Conservation (phyloP, 2,113 vertebrate species). For the Theropithecus gelada region DNA sequence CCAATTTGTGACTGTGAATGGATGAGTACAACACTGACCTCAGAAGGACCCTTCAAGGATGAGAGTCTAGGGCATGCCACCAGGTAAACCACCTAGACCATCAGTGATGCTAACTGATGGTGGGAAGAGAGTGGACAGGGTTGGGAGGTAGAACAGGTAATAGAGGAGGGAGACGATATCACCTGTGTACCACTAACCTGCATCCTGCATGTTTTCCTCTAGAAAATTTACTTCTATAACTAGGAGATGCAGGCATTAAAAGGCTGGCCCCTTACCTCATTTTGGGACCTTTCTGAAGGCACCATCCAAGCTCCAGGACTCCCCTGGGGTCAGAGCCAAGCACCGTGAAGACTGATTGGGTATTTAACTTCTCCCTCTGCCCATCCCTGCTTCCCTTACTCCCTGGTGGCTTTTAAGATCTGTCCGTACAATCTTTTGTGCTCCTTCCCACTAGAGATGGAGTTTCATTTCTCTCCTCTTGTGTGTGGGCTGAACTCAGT, state of each 20-base stretch:
- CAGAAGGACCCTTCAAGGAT: not conserved
- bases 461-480: not conserved
- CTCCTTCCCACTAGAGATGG: not conserved
- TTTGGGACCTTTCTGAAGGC: not conserved
- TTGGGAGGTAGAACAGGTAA: not conserved
- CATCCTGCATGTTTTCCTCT: not conserved
- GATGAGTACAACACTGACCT: not conserved
- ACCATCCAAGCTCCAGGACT: not conserved
- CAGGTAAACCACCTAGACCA: not conserved
- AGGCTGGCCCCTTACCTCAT: not conserved
- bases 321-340: not conserved
- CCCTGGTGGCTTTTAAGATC: not conserved
- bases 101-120: too few relatives aligned
- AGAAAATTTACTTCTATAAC: not conserved
- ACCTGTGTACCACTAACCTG: not conserved
- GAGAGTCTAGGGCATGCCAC: not conserved
- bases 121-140: accelerated
- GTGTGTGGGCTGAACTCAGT: not conserved
- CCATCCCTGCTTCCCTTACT: not conserved
- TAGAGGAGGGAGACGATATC: not conserved
- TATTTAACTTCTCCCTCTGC: not conserved
- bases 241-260: not conserved
- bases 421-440: not conserved
- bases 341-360: not conserved
- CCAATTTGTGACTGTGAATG: not conserved